A percentile compares a stretch with the other conserved stretches of the same genome.
Evolutionary conservation across 2,888 invertebrate species (phyloP).

Genomic region (Teleiodes luculella): DNA sequence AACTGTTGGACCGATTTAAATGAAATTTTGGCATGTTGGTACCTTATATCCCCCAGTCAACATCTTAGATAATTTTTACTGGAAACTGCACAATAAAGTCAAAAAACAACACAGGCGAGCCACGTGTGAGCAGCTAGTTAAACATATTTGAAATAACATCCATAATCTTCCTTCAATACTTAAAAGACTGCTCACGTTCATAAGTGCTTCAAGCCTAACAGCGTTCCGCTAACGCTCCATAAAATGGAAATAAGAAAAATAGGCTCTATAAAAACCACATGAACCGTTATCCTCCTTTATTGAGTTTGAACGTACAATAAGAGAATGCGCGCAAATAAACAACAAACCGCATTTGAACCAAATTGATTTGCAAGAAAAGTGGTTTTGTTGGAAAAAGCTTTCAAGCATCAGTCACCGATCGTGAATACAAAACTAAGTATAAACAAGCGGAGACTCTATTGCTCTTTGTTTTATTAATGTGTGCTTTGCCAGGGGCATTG

Average conservation of each 20-base stretch:
- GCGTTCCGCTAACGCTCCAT: constrained; percentile 37
- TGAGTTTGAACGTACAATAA: constrained; percentile 15
- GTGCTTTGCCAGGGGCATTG: neutral
- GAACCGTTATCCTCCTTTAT: constrained; percentile 41
- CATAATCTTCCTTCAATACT: constrained; percentile 17
- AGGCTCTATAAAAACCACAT: constrained; percentile 47
- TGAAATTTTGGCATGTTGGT: too few species aligned
- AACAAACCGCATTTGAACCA: constrained; percentile 9
- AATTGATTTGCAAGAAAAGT: constrained; percentile 14
- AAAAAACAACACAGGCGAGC: too few species aligned
- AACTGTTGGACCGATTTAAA: too few species aligned
- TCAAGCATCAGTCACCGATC: constrained; percentile 27
- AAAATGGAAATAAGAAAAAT: constrained; percentile 43
- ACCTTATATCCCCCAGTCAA: too few species aligned
- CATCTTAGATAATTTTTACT: too few species aligned
- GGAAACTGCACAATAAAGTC: too few species aligned
- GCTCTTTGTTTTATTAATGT: neutral
- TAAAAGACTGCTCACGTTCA: constrained; percentile 27
- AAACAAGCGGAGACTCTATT: neutral
- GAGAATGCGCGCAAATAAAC: constrained; percentile 10
- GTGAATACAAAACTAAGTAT: constrained; percentile 26
- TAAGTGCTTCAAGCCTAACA: constrained; percentile 39
- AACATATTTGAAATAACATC: constrained; percentile 2
- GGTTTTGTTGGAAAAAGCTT: constrained; percentile 28
- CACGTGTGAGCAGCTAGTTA: too few species aligned